Base-by-base conservation (phyloP, 2,888 invertebrate genomes). In the Pristionchus entomophagus region DNA sequence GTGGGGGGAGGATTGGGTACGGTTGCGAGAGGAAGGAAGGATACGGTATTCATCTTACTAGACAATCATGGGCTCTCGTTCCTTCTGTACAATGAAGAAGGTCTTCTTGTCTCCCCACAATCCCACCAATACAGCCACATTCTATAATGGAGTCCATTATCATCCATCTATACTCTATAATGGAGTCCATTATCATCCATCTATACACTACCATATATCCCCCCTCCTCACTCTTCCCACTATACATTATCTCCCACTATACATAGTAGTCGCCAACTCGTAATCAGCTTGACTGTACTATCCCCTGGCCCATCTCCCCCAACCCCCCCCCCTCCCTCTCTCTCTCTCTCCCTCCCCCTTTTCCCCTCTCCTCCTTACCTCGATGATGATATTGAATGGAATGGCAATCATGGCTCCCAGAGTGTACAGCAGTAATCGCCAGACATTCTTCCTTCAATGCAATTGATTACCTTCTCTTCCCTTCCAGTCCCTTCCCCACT, bases 41-140 rank as follows among this genome's bases (percentile, higher is more conserved):
- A n/a, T 38, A 59, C 41, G 8, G 17, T 59, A 83, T 22, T 56
- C n/a, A n/a, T 26, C 45, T 17, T 14, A n/a, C 41, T 85, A 85
- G 17, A 85, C 85, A 29, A 85, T 56, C 22, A 85, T 73, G 0
- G 85, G 38, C 26, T 73, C 53, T 29, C 85, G 73, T 77, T 97
- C 97, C 94, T 98, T 98, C 94, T 97, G 97, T 84, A 98, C 98
- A 92, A 98, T 96, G 94, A 98, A 98, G 95, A 98, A 98, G 94
- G 97, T 97, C 95, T 97, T 97, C 95, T 98, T 98, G 93, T 97
- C 96, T 26, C 97, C 97, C 91, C 97, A 95, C 59, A 97, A 95
- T 56, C 98, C 98, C 97, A 97, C 97, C 89, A 98, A 95, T 53
- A 98, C 97, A 86, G 97, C 98, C 90, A 97, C 95, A 94, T 97